phyloP scores from a whole-genome alignment of 2,113 vertebrate species.

The Sorex araneus region DNA sequence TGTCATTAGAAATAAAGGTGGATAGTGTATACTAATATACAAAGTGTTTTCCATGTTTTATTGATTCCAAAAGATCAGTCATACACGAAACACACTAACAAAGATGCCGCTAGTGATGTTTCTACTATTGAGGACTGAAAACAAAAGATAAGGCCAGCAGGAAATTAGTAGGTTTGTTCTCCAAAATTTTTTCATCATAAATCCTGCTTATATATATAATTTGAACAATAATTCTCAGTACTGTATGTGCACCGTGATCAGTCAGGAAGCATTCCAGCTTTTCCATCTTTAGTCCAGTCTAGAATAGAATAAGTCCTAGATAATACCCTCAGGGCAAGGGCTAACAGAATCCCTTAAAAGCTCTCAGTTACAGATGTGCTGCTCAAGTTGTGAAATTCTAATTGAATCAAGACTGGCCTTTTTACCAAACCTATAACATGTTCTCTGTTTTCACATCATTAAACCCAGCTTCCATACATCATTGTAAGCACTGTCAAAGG shows the following conservation, averaged over 20 bases:
- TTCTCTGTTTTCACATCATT: neutral
- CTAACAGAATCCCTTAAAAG: neutral
- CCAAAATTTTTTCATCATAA: neutral
- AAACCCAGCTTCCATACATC: neutral
- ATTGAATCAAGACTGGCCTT: neutral
- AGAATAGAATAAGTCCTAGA: too few relatives aligned
- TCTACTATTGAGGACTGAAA: neutral
- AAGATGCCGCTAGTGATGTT: neutral
- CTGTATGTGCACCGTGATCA: neutral
- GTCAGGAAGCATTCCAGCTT: neutral
- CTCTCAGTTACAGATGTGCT: neutral
- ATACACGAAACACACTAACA: neutral
- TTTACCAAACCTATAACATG: neutral
- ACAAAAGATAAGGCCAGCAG: neutral
- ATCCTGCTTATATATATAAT: neutral
- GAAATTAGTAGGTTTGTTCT: neutral
- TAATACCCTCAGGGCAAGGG: neutral
- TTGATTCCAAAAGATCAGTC: neutral
- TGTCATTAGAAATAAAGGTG: neutral
- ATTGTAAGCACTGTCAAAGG: slow-evolving; percentile 25
- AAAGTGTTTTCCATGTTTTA: neutral
- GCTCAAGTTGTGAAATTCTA: neutral
- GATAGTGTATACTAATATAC: neutral
- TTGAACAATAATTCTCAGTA: neutral
- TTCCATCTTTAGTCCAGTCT: neutral